These are phyloP conservation scores for Melinaea marsaeus DNA, from an alignment of 2,888 invertebrate genomes.

Conservation along the genomic window DNA sequence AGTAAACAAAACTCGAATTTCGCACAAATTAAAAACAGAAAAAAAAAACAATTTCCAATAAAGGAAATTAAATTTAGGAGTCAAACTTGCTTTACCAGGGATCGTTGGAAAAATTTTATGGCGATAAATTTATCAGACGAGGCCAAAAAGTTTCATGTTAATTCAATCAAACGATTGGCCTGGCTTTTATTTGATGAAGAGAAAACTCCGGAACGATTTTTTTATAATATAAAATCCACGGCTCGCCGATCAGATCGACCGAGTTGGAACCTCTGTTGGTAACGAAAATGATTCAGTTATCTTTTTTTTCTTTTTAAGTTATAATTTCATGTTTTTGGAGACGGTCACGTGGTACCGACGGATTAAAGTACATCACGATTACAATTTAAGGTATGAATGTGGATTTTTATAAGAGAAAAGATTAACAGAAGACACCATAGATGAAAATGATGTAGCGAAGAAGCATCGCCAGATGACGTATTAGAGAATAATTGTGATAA, in stretches of 20 bases:
- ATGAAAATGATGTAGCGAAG: too few species aligned
- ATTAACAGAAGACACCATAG: too few species aligned
- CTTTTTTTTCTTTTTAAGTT: not conserved
- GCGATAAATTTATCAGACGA: conserved; percentile 66
- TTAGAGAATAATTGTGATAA: too few species aligned
- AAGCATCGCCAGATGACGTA: too few species aligned
- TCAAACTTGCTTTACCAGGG: conserved; percentile 54
- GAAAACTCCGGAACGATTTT: conserved; percentile 32
- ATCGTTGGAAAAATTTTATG: conserved; percentile 53
- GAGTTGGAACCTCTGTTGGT: conserved; percentile 9
- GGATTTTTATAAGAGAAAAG: too few species aligned
- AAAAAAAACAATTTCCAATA: conserved; percentile 50
- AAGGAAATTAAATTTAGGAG: conserved; percentile 58
- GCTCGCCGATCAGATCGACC: conserved; percentile 17
- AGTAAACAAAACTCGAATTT: conserved; percentile 25
- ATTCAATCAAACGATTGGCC: conserved; percentile 67
- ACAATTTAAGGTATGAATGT: too few species aligned
- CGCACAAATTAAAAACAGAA: conserved; percentile 45
- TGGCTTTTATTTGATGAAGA: conserved; percentile 70
- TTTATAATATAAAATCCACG: conserved; percentile 21
- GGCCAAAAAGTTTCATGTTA: conserved; percentile 67
- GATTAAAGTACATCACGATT: too few species aligned
- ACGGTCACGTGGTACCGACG: too few species aligned
- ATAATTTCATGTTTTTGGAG: too few species aligned
- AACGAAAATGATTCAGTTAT: not conserved